Base-by-base conservation (phyloP, 1,140 invertebrate genomes). In the Drosophila quadrilineata region DNA sequence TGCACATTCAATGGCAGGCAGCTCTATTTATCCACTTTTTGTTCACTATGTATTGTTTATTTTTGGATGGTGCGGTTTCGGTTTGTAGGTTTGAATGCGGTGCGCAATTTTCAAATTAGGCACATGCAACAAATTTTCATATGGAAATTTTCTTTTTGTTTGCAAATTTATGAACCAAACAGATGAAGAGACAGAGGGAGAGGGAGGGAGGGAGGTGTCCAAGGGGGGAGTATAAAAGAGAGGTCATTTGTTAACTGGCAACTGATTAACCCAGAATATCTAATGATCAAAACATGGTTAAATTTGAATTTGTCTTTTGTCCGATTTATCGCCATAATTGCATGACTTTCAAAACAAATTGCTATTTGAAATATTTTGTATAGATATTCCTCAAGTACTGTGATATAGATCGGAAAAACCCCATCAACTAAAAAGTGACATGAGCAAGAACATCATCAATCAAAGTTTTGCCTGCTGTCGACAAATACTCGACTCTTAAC, bases 91-190 rank as follows among this genome's bases (percentile, higher is more conserved):
- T 69, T 72, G 40, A 49, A 54, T 64, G 54, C 38, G 72, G 29
- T 52, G 60, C 46, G 80, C 79, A 85, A 85, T 85, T 85, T 85
- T 72, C 67, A 86, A 86, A 85, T 85, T 85, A 86, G 71, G 57
- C 79, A 75, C 75, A 85, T 75, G 79, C 71, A 62, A n/a, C n/a
- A n/a, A n/a, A 72, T 75, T 69, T 54, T 63, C 35, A 26, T 43
- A 74, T 67, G 49, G 66, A 57, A 57, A 71, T 64, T n/a, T n/a
- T 62, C 76, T 62, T 60, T 75, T 84, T 76, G 68, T 82, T 69
- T 72, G 71, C 71, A 52, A 33, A 52, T 59, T 54, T 63, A 57
- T 62, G n/a, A n/a, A n/a, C n/a, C n/a, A 53, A 60, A 46, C 53
- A 17, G 40, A 14, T n/a, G n/a, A 22, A 16, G 6, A 10, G 46